phyloP scores from a whole-genome alignment of 2,113 vertebrate genomes.

The Otus sunia region DNA sequence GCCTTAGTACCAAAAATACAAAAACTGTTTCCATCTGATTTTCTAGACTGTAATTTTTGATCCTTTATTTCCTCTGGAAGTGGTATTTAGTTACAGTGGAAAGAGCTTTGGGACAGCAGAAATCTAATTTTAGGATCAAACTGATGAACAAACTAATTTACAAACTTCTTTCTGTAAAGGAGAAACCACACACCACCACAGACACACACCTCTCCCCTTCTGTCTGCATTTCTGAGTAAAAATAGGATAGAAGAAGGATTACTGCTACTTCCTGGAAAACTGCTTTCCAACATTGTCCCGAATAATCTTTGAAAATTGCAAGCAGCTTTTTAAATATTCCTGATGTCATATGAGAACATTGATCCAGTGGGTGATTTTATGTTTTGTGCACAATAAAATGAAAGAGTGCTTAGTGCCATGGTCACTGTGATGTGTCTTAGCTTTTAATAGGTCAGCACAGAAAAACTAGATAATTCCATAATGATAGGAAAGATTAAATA shows the following conservation, averaged over 20 bases:
- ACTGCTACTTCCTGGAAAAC: neutral
- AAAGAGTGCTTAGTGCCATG: neutral
- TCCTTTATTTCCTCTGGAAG: neutral
- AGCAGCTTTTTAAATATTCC: neutral
- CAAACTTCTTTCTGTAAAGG: neutral
- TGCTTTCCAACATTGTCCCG: neutral
- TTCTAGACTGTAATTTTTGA: constrained; percentile 4
- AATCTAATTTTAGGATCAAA: neutral
- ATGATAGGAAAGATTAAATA: neutral
- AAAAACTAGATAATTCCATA: neutral
- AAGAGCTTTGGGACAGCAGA: neutral
- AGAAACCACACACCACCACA: neutral
- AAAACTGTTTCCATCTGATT: neutral
- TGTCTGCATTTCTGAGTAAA: neutral
- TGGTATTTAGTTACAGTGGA: neutral
- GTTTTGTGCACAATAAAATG: neutral
- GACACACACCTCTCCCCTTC: neutral
- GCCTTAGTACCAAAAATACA: neutral
- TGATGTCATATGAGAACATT: neutral
- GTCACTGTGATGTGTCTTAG: neutral
- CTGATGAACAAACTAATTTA: neutral
- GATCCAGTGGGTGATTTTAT: neutral
- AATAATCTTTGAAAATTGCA: neutral
- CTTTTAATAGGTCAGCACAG: neutral
- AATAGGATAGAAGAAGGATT: neutral